phyloP scores from a whole-genome alignment of 1,140 invertebrate species.

The Drosophila mauritiana region DNA sequence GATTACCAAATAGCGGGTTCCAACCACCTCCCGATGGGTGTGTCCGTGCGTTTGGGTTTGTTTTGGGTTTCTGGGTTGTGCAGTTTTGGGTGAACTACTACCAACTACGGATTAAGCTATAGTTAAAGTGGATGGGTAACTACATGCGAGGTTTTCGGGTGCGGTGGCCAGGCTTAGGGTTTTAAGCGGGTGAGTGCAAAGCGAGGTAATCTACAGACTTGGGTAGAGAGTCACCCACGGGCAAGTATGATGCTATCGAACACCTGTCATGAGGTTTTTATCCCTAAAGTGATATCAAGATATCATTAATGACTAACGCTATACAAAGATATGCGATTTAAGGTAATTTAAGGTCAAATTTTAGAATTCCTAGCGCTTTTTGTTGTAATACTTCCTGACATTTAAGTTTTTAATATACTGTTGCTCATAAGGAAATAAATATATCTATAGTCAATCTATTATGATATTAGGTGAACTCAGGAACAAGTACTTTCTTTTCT shows the following conservation, averaged over 20 bases:
- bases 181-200: conserved; percentile 31
- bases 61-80: conserved; percentile 12
- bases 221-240: neutral
- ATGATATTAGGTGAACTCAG: neutral
- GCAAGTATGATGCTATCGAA: conserved; percentile 8
- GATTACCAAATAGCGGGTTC: neutral
- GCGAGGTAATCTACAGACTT: conserved; percentile 20
- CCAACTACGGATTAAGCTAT: conserved; percentile 29
- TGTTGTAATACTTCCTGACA: no score
- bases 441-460: no score
- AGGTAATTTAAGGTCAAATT: no score
- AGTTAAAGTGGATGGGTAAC: conserved; percentile 23
- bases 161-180: neutral
- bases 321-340: no score
- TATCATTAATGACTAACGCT: neutral
- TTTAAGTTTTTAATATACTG: no score
- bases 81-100: conserved; percentile 12
- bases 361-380: no score
- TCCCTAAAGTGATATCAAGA: neutral
- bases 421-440: no score
- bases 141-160: conserved; percentile 32
- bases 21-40: conserved; percentile 14
- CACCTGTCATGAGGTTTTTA: neutral
- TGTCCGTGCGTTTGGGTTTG: conserved; percentile 10
- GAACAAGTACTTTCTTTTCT: neutral